Evolutionary conservation across 2,888 invertebrate genomes (phyloP), one percentile per base, ranked within the genome.

Genomic region (Diploptera punctata): DNA sequence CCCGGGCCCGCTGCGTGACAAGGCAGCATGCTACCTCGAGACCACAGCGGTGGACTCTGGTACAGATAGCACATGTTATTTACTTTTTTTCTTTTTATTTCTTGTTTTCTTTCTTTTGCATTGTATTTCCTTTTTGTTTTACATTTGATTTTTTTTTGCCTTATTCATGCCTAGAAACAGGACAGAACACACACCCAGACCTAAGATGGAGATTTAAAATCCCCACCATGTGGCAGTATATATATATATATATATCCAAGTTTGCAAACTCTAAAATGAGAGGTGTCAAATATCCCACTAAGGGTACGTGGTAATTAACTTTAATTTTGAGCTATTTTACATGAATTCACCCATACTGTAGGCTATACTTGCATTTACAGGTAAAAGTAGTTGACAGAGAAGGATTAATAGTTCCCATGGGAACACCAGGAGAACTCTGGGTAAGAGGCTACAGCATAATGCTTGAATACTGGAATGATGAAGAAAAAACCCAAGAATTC

Each of bases 381-480:
- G 78, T 10, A 78, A 80, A 76, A 78, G 87, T 93, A 0, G 87
- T 94, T 0, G 89, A 94, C 78, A 82, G 84, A 0, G 81, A 87
- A 0, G 91, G 90, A 0, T 80, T 84, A 0, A 82, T 88, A 1
- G 92, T 95, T 0, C 91, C 92, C 0, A 84, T 90, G 65, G 93
- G 92, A 0, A 83, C 83, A n/a, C 83, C 89, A 0, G 97, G 97
- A 0, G 95, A 96, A 82, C 83, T 95, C 57, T 88, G 89, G 79
- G 84, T 90, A 0, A 85, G 94, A 26, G 94, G 94, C 0, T 95
- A 94, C 82, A 83, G 81, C 74, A 89, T 84, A 16, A 95, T 96
- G 93, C 83, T 90, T 62, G 87, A 90, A 31, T 97, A 97, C 82
- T 96, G 92, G 91, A 86, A 87, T 16, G 94, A 95, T 75, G 87